Percentiles rank a stretch among this genome's conserved stretches.
Conservation (phyloP, 2,113 vertebrate species). For the Plectropomus leopardus region DNA sequence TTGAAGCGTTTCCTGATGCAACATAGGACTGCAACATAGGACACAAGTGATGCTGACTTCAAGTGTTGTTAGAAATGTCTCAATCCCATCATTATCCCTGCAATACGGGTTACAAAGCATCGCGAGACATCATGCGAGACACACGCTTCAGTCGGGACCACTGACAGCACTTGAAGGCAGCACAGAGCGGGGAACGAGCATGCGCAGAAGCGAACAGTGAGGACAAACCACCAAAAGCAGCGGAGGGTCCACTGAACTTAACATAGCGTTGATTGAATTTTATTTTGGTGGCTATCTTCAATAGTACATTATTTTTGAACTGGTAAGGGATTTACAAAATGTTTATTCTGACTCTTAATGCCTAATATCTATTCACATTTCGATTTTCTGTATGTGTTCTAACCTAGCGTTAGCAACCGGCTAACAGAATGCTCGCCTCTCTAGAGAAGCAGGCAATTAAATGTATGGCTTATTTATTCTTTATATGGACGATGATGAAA, state of each 20-base stretch:
- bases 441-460: not conserved
- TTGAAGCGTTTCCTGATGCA: not conserved
- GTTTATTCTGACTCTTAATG: not conserved
- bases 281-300: slow-evolving; percentile 9
- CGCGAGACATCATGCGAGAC: too few species aligned
- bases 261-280: not conserved
- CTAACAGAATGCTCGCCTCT: slow-evolving; percentile 10
- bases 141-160: not conserved
- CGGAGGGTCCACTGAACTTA: not conserved
- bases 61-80: not conserved
- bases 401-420: slow-evolving; percentile 8
- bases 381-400: not conserved
- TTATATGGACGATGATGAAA: too few species aligned
- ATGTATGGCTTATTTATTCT: not conserved
- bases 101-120: not conserved
- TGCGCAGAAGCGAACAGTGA: slow-evolving; percentile 33
- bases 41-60: not conserved
- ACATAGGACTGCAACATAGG: too few species aligned
- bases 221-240: not conserved
- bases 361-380: not conserved
- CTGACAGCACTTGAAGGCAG: slow-evolving; percentile 17
- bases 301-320: not conserved
- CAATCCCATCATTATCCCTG: not conserved
- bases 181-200: not conserved
- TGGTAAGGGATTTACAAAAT: slow-evolving; percentile 44